Evolutionary conservation across 2,113 vertebrate genomes (phyloP), one percentile per base, ranked within the genome.

Genomic region (Geococcyx californianus): DNA sequence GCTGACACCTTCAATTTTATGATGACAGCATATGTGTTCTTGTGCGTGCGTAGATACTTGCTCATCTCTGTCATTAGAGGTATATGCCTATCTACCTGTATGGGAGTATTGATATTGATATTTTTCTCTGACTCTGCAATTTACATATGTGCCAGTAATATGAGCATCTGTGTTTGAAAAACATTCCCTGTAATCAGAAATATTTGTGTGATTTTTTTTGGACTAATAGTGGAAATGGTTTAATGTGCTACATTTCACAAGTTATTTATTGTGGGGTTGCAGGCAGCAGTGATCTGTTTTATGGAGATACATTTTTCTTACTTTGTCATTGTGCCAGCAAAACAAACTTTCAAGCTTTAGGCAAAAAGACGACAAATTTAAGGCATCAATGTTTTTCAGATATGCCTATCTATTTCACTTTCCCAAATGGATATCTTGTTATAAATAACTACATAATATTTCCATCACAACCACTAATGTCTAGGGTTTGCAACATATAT

Each of bases 401-500:
- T 92, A 78, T 45, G 40, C 49, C 44, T 81, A 64, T 94, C 56
- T 72, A 26, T 88, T 85, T 94, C 29, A 36, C 49, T 96, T 88
- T 76, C 54, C 31, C 40, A 78, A 64, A 79, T 68, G 60, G 25
- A 25, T 90, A 51, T 81, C 52, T 89, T 89, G 38, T 84, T 89
- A 84, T 77, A 93, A 95, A 90, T 89, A 92, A 92, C 47, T 73
- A 54, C 33, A 74, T 26, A 82, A 31, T 89, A 91, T 82, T 91
- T 90, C 42, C 55, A 82, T 91, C 69, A 69, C 34, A 89, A 54
- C 6, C 58, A 56, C 84, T 92, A 77, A 93, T 76, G 33, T 70
- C 40, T 51, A 55, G 25, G 16, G 23, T 91, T 94, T 93, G 77
- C 38, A 84, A 55, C 56, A 63, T 56, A 62, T 86, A 90, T 95